phyloP scores from a whole-genome alignment of 2,113 vertebrate genomes.

The Oreotrochilus melanogaster region DNA sequence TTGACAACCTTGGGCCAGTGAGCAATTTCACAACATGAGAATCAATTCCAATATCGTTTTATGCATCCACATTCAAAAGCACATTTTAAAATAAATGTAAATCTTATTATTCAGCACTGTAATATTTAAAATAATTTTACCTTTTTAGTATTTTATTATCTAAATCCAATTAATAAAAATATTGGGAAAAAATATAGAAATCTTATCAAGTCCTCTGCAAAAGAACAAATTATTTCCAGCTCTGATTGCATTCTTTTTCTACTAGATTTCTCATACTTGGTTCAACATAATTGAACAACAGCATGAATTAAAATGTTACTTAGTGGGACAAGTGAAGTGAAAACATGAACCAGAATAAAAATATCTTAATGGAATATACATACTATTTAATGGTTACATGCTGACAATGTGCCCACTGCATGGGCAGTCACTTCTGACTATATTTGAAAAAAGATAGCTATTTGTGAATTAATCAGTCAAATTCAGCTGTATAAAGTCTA shows the following conservation, averaged over 20 bases:
- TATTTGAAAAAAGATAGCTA: not conserved
- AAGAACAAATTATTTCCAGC: not conserved
- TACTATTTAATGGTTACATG: not conserved
- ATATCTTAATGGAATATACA: not conserved
- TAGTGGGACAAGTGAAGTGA: not conserved
- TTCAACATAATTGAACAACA: conserved; percentile 3
- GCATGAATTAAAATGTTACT: not conserved
- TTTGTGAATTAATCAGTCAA: not conserved
- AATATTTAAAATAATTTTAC: not conserved
- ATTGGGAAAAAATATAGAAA: not conserved
- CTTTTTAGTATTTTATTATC: not conserved
- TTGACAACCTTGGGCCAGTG: conserved; percentile 5
- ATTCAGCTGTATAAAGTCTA: not conserved
- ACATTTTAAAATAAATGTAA: conserved; percentile 3
- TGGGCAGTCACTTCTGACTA: not conserved
- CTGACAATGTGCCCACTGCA: rapidly evolving
- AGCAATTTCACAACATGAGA: conserved; percentile 33
- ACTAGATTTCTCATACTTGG: not conserved
- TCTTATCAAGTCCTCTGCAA: not conserved
- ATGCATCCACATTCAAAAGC: not conserved
- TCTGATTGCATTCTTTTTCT: not conserved
- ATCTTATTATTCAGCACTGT: not conserved
- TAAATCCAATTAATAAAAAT: not conserved
- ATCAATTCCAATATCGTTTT: conserved; percentile 15
- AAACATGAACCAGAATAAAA: not conserved